phyloP scores from a whole-genome alignment of 2,888 invertebrate genomes.

The Oscheius sp. region DNA sequence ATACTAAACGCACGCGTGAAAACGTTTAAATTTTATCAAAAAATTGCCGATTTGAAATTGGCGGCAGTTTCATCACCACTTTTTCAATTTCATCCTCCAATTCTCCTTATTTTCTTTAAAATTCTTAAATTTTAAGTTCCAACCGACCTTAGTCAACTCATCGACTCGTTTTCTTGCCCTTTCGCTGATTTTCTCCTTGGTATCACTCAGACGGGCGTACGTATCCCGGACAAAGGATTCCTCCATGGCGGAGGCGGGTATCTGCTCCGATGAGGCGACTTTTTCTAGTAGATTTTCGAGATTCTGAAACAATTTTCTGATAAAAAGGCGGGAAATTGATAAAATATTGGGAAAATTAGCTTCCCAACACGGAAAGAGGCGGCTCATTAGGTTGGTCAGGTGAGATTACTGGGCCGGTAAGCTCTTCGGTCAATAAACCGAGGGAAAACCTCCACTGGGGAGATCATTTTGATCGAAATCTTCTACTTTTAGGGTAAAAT shows the following conservation, averaged over 20 bases:
- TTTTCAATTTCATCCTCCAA: too few species aligned
- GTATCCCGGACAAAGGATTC: constrained; percentile 43
- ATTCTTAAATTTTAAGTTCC: too few species aligned
- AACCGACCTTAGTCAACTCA: constrained; percentile 28
- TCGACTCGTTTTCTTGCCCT: constrained; percentile 32
- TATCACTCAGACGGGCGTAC: constrained; percentile 34
- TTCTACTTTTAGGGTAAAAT: too few species aligned
- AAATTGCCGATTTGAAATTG: not conserved
- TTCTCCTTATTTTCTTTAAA: not conserved
- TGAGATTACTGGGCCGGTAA: too few species aligned
- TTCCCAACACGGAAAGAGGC: too few species aligned
- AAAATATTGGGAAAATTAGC: not conserved
- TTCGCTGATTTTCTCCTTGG: constrained; percentile 37
- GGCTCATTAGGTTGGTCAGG: too few species aligned
- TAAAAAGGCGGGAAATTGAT: not conserved
- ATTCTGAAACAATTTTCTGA: constrained; percentile 45
- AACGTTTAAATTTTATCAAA: too few species aligned
- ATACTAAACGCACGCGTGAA: too few species aligned
- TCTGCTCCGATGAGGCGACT: constrained; percentile 38
- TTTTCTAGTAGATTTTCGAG: constrained; percentile 58
- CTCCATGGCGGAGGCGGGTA: constrained; percentile 39
- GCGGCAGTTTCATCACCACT: too few species aligned
- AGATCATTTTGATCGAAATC: too few species aligned
- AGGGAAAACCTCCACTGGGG: too few species aligned
- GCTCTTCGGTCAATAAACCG: too few species aligned